Percentiles rank a stretch among this genome's conserved stretches.
Evolutionary conservation across 2,888 invertebrate species (phyloP).

Genomic region (Drosophila neotestacea): DNA sequence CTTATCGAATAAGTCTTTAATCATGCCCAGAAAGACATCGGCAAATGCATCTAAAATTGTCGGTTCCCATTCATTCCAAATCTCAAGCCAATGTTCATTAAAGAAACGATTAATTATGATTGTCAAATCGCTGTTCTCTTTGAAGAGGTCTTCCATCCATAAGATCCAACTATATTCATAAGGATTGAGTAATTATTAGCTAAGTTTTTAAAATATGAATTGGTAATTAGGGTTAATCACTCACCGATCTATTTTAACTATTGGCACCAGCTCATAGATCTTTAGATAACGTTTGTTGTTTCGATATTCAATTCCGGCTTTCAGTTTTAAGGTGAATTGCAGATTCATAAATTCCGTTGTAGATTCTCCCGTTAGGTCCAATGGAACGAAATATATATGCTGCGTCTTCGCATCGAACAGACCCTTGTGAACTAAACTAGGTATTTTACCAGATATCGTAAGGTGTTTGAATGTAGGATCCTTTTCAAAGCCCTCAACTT

Average conservation of each 20-base stretch:
- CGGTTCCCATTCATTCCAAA: conserved; percentile 60
- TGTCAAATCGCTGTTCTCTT: conserved; percentile 50
- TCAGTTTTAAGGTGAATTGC: conserved; percentile 52
- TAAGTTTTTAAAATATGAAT: no score
- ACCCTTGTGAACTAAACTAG: no score
- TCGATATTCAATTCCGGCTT: no score
- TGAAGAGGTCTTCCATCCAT: conserved; percentile 51
- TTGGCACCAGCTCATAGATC: no score
- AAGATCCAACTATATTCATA: conserved; percentile 51
- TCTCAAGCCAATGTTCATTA: conserved; percentile 54
- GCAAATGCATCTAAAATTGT: conserved; percentile 42
- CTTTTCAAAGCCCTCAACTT: conserved; percentile 55
- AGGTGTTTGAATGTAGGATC: conserved; percentile 34
- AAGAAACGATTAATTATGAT: conserved; percentile 47
- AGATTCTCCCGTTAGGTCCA: no score
- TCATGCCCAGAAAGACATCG: conserved; percentile 35
- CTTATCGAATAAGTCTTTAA: conserved; percentile 41
- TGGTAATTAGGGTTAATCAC: not conserved
- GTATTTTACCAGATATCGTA: no score
- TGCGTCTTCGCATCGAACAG: no score
- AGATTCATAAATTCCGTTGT: conserved; percentile 57
- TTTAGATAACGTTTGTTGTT: no score
- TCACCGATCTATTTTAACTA: conserved; percentile 42
- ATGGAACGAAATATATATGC: no score
- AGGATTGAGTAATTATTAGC: no score